Evolutionary conservation across 2,888 invertebrate genomes (phyloP), one percentile per base, ranked within the genome.

Genomic region (Dryadula phaetusa): DNA sequence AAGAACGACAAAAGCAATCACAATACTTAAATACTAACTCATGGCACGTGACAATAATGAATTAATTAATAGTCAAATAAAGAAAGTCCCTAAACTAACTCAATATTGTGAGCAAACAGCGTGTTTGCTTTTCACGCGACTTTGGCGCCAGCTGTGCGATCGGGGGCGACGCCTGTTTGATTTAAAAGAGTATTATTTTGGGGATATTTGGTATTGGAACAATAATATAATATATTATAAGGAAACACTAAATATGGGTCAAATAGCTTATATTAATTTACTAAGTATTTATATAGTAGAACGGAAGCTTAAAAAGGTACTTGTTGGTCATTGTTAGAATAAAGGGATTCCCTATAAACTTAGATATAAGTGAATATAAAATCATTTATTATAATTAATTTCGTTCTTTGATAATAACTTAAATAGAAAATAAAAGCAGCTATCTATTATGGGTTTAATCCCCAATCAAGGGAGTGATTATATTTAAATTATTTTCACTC

Each of bases 61-160:
- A 73, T 74, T 76, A 75, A 74, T 73, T 71, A 73, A 70, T 67
- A 70, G 54, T 58, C 68, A 70, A 73, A 76, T 72, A 73, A 72
- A 62, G 69, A 72, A 72, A 64, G 61, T 53, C 70, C 73, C 72
- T 70, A 70, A 73, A 72, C 70, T 69, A 74, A 73, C 73, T 74
- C 72, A 76, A 74, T 75, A 74, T 74, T 82, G 76, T 79, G 77
- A 79, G 81, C 79, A 84, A 82, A 84, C 81, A 81, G 80, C 84
- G 81, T 83, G 82, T 83, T 84, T 82, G 81, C 74, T 77, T 77
- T 77, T 76, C 70, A 75, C 76, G 76, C 73, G 77, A 75, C 80
- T 79, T 66, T 75, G 82, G 81, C 82, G 84, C 81, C 88, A 84
- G 86, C 83, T 88, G 87, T 75, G 76, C 56, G 77, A 74, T 78